These are phyloP conservation scores for Eulemur rubriventer DNA, from an alignment of 2,797 vertebrate species.

Conservation along the genomic window DNA sequence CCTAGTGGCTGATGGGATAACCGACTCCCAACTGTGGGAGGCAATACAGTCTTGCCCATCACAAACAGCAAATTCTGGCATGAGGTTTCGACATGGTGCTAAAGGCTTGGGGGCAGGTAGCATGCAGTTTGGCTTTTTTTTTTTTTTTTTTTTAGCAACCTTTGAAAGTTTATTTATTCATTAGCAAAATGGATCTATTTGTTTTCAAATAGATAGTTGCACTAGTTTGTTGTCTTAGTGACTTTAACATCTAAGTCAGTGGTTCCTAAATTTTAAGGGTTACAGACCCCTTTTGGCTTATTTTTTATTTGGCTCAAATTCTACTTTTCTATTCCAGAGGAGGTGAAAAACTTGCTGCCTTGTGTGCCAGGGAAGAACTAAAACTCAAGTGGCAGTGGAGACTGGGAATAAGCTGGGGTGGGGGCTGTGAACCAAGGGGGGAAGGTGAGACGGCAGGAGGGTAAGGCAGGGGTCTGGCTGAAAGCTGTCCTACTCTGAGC, in stretches of 20 bases:
- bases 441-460: background rate
- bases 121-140: background rate
- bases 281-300: background rate
- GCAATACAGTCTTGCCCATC: background rate
- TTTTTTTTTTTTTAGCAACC: background rate
- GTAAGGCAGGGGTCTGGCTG: rapidly evolving
- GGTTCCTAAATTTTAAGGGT: background rate
- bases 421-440: background rate
- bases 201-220: background rate
- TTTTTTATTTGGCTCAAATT: constrained; percentile 11
- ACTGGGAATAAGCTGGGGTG: background rate
- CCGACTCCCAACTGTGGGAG: background rate
- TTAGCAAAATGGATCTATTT: background rate
- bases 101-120: background rate
- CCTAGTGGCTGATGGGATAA: background rate
- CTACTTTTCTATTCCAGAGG: constrained; percentile 30
- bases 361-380: background rate
- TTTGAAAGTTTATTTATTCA: background rate
- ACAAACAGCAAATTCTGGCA: background rate
- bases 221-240: background rate
- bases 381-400: background rate
- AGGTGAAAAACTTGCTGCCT: background rate
- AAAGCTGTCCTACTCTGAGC: background rate
- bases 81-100: background rate
- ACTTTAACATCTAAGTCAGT: background rate